These are phyloP conservation scores for Frankliniella intonsa DNA, from an alignment of 2,888 invertebrate genomes.

Conservation along the genomic window DNA sequence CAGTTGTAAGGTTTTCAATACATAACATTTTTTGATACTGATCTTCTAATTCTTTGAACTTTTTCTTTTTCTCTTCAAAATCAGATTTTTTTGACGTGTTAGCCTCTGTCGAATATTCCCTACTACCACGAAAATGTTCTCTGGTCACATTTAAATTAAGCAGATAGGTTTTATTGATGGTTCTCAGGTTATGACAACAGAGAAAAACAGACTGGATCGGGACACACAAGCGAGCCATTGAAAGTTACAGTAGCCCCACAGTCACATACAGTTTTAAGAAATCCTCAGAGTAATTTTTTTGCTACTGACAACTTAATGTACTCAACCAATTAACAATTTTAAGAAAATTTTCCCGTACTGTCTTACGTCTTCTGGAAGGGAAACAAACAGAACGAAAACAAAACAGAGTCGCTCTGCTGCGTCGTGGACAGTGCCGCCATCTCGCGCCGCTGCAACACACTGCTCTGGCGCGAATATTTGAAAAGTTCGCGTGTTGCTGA, in stretches of 20 bases:
- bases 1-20: conserved; percentile 35
- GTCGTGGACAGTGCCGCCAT: background rate
- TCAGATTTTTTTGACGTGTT: background rate
- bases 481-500: too few relatives aligned
- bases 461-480: too few relatives aligned
- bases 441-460: too few relatives aligned
- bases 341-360: background rate
- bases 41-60: conserved; percentile 39
- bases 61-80: conserved; percentile 32
- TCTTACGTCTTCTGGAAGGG: background rate
- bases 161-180: background rate
- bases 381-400: background rate
- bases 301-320: background rate
- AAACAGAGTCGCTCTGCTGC: background rate
- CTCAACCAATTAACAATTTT: background rate
- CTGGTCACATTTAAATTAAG: background rate
- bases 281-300: background rate
- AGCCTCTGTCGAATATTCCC: background rate
- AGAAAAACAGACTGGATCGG: background rate
- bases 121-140: background rate
- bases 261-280: background rate
- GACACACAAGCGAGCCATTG: background rate
- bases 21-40: conserved; percentile 36
- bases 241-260: background rate
- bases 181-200: background rate